A percentile compares a stretch with the other conserved stretches of the same genome.
phyloP scores from a whole-genome alignment of 2,113 vertebrate genomes.

The Dromas ardeola region DNA sequence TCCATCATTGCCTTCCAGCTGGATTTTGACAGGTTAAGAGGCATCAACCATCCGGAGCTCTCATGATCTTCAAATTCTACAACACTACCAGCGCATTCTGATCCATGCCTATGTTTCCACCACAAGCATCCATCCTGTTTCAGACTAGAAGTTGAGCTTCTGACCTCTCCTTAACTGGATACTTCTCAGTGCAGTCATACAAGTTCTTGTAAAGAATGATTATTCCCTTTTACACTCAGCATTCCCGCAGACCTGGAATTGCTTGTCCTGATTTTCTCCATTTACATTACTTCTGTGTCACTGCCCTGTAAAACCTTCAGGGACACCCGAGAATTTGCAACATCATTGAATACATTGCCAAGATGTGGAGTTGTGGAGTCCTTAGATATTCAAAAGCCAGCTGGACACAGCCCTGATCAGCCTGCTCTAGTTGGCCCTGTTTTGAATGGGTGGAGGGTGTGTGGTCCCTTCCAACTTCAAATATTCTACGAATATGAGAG shows the following conservation, averaged over 20 bases:
- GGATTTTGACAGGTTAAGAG: constrained; percentile 2
- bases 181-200: background rate
- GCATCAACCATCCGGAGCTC: background rate
- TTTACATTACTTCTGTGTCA: background rate
- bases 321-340: background rate
- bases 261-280: background rate
- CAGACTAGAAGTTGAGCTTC: background rate
- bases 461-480: background rate
- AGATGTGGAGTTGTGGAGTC: background rate
- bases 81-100: background rate
- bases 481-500: background rate
- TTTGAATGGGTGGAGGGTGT: fast-evolving
- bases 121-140: background rate
- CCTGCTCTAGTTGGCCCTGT: background rate
- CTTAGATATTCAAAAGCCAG: background rate
- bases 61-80: background rate
- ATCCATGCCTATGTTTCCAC: background rate
- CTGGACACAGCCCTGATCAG: background rate
- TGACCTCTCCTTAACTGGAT: background rate
- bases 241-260: background rate
- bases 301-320: background rate
- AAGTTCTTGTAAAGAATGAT: background rate
- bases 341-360: background rate
- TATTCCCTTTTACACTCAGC: background rate
- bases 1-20: background rate